Evolutionary conservation across 2,888 invertebrate genomes (phyloP).

Genomic region (Oligia fasciuncula): DNA sequence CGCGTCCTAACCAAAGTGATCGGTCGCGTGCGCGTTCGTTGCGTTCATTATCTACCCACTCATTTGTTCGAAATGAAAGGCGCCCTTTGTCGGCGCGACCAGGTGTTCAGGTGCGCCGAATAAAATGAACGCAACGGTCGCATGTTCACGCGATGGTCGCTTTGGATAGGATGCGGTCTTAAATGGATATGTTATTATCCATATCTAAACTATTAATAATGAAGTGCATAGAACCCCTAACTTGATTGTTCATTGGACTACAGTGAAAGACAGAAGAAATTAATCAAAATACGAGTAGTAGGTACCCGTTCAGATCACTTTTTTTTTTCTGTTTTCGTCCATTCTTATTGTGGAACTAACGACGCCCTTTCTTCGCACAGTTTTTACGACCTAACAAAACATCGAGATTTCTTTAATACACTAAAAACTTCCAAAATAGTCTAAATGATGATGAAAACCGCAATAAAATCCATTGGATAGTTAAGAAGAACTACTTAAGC

Average conservation of each 20-base stretch:
- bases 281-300: background rate
- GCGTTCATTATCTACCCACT: background rate
- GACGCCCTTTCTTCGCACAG: background rate
- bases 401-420: background rate
- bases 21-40: too few relatives aligned
- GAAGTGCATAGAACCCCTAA: background rate
- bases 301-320: background rate
- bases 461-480: background rate
- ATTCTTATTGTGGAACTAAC: background rate
- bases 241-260: constrained; percentile 4
- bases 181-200: background rate
- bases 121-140: background rate
- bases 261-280: constrained; percentile 9
- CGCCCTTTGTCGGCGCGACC: background rate
- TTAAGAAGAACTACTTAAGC: background rate
- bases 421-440: background rate
- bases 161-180: background rate
- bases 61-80: background rate
- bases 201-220: constrained; percentile 1
- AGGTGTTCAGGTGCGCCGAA: background rate
- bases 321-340: background rate
- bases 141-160: background rate
- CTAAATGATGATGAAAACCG: background rate
- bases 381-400: background rate
- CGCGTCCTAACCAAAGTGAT: background rate